Percentiles rank a stretch among this genome's conserved stretches.
Evolutionary conservation across 2,113 vertebrate species (phyloP).

Genomic region (Podarcis muralis): DNA sequence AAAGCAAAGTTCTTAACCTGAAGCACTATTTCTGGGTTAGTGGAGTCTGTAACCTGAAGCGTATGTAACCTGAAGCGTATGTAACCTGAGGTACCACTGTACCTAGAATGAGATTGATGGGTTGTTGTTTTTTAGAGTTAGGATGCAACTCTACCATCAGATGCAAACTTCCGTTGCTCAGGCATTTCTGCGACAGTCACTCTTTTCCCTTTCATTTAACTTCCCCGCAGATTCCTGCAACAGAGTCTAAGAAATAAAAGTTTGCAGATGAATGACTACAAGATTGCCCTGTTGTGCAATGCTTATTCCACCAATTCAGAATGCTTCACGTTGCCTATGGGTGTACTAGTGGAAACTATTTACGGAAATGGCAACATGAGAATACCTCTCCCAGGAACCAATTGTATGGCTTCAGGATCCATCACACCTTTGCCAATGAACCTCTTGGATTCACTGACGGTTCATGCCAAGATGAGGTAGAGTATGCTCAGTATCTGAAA

Average conservation of each 20-base stretch:
- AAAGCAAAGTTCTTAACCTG: too few species aligned
- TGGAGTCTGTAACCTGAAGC: too few species aligned
- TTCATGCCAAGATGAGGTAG: conserved; percentile 99
- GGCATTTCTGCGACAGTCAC: background rate
- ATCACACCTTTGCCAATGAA: conserved; percentile 96
- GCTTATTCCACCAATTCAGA: conserved; percentile 98
- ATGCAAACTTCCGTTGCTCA: background rate
- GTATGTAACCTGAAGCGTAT: too few species aligned
- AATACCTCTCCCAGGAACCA: conserved; percentile 92
- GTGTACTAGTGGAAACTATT: conserved; percentile 96
- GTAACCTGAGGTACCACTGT: too few species aligned
- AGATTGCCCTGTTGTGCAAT: conserved; percentile 97
- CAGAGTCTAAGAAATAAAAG: conserved; percentile 96
- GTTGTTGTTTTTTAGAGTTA: too few species aligned
- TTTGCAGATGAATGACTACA: conserved; percentile 97
- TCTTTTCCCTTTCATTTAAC: background rate
- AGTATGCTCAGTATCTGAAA: background rate
- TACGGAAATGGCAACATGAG: conserved; percentile 93
- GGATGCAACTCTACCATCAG: background rate
- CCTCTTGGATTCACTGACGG: conserved; percentile 95
- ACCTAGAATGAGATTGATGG: background rate
- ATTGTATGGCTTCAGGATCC: conserved; percentile 92
- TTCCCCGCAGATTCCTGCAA: conserved; percentile 88
- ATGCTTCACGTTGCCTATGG: conserved; percentile 98
- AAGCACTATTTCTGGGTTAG: too few species aligned